Percentiles rank a stretch among this genome's conserved stretches.
Evolutionary conservation across 2,113 vertebrate species (phyloP).

Genomic region (Gavia stellata): DNA sequence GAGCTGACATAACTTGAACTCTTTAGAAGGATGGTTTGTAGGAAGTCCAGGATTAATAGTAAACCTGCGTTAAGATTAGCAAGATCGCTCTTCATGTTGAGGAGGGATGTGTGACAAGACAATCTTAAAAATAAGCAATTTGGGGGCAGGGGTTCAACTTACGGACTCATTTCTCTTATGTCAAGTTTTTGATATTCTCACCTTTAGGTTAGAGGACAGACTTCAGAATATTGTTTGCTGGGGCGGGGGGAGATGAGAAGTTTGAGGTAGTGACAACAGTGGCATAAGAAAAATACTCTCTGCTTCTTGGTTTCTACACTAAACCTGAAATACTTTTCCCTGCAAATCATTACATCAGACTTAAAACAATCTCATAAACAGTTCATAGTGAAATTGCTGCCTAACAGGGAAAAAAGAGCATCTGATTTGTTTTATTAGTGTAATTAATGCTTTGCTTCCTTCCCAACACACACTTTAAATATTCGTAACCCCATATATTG

Average conservation of each 20-base stretch:
- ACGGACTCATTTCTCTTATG: not conserved
- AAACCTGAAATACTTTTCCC: not conserved
- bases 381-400: not conserved
- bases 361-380: not conserved
- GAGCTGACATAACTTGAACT: not conserved
- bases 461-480: not conserved
- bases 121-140: not conserved
- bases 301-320: not conserved
- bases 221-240: not conserved
- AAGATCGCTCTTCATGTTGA: not conserved
- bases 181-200: not conserved
- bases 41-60: not conserved
- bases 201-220: not conserved
- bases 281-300: not conserved
- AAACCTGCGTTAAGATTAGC: not conserved
- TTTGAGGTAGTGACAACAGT: not conserved
- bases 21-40: not conserved
- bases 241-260: not conserved
- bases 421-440: slow-evolving; percentile 6
- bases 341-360: not conserved
- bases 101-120: not conserved
- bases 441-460: not conserved
- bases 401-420: not conserved
- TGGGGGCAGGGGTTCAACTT: not conserved
- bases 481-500: not conserved